A percentile compares a stretch with the other conserved stretches of the same genome.
phyloP scores from a whole-genome alignment of 1,140 invertebrate genomes.

The Branchinecta lynchi region DNA sequence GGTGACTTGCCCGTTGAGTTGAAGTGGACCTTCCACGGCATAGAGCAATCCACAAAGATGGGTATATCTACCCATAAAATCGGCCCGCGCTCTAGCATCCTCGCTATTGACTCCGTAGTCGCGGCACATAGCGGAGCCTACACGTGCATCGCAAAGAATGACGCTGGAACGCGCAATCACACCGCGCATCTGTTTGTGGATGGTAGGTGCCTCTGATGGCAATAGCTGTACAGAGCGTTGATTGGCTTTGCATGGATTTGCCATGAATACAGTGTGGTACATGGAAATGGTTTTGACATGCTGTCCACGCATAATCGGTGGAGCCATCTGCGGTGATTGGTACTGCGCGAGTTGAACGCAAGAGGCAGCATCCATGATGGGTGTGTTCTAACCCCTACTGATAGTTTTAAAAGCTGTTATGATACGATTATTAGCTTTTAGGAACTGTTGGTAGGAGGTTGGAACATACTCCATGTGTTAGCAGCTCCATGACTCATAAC shows the following conservation, averaged over 20 bases:
- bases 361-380: too few species aligned
- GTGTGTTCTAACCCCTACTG: too few species aligned
- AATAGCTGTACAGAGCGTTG: neutral
- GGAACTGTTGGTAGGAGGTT: too few species aligned
- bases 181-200: slow-evolving; percentile 44
- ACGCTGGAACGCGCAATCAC: slow-evolving; percentile 47
- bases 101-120: slow-evolving; percentile 29
- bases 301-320: too few species aligned
- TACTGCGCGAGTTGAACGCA: too few species aligned
- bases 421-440: too few species aligned
- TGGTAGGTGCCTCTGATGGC: slow-evolving; percentile 25
- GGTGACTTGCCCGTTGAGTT: slow-evolving; percentile 58
- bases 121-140: slow-evolving; percentile 57
- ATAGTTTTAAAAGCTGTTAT: too few species aligned
- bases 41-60: slow-evolving; percentile 38
- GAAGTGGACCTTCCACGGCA: slow-evolving; percentile 46
- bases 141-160: slow-evolving; percentile 60
- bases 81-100: slow-evolving; percentile 43
- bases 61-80: slow-evolving; percentile 36
- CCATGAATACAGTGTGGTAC: too few species aligned
- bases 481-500: too few species aligned
- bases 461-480: too few species aligned
- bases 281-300: too few species aligned
- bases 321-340: too few species aligned
- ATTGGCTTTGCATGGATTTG: slow-evolving; percentile 25